These are phyloP conservation scores for Thripadectes ignobilis DNA, from an alignment of 2,797 vertebrate genomes.

Conservation along the genomic window DNA sequence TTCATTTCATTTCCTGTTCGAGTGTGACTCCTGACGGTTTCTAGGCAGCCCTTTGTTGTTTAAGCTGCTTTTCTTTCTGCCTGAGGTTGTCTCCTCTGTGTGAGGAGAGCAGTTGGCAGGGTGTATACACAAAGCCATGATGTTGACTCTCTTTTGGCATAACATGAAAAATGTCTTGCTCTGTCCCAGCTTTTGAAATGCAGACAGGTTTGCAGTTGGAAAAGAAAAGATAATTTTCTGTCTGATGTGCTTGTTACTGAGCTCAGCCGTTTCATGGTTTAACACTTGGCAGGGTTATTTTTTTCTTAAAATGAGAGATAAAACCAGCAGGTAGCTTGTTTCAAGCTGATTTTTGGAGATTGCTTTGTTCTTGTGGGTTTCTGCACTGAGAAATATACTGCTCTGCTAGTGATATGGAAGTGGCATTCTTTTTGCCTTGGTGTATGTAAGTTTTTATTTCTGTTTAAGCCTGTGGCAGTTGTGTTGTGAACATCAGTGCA, in stretches of 20 bases:
- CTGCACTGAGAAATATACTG: not conserved
- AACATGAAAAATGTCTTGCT: not conserved
- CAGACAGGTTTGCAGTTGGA: not conserved
- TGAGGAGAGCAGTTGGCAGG: not conserved
- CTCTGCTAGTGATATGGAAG: not conserved
- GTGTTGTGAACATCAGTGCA: not conserved
- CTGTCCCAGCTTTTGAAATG: conserved; percentile 1
- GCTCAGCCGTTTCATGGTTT: not conserved
- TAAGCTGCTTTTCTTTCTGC: not conserved
- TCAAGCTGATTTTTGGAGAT: not conserved
- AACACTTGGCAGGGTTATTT: not conserved
- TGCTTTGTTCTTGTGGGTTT: not conserved
- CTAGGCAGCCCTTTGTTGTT: not conserved
- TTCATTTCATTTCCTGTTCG: not conserved
- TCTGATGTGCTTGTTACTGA: not conserved
- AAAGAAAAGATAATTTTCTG: not conserved
- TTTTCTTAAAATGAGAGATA: not conserved
- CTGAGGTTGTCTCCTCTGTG: not conserved
- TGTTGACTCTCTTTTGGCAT: not conserved
- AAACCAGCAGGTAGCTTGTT: not conserved
- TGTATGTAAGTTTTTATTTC: not conserved
- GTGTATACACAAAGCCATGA: not conserved
- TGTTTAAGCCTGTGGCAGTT: not conserved
- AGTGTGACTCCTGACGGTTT: not conserved
- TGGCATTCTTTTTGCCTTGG: not conserved